These are phyloP conservation scores for Chiroxiphia lanceolata DNA, from an alignment of 2,797 vertebrate species.

Conservation along the genomic window DNA sequence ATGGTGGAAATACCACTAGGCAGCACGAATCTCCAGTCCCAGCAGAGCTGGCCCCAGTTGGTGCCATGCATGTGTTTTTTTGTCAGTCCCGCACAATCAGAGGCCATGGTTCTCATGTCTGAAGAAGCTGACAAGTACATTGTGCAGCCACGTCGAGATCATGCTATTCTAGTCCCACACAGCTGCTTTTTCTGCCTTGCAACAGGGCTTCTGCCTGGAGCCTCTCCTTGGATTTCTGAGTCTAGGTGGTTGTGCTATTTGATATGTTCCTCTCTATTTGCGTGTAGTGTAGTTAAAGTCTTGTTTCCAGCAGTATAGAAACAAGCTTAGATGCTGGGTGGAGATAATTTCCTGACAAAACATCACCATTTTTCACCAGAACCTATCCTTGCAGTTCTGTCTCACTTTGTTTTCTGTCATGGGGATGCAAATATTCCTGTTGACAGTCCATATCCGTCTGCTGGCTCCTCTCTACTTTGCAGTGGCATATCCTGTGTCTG, in stretches of 20 bases:
- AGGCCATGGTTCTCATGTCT: fast-evolving
- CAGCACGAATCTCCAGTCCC: fast-evolving
- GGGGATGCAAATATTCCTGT: background rate
- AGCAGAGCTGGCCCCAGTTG: fast-evolving
- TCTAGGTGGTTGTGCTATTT: background rate
- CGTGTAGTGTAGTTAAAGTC: background rate
- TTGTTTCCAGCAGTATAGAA: background rate
- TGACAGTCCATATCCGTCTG: background rate
- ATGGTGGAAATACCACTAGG: background rate
- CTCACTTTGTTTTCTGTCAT: background rate
- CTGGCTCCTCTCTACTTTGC: background rate
- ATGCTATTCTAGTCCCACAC: background rate
- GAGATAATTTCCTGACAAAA: background rate
- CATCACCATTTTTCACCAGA: background rate
- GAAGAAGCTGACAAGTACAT: background rate
- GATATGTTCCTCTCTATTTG: background rate
- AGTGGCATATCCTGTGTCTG: background rate
- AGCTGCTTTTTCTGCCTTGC: background rate
- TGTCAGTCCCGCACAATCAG: background rate
- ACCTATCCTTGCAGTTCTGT: background rate
- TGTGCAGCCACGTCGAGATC: fast-evolving
- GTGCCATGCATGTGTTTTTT: background rate
- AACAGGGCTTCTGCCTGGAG: background rate
- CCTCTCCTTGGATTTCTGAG: background rate
- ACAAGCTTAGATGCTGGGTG: background rate